Evolutionary conservation across 2,888 invertebrate genomes (phyloP).

Genomic region (Branchipolynoe longqiensis): DNA sequence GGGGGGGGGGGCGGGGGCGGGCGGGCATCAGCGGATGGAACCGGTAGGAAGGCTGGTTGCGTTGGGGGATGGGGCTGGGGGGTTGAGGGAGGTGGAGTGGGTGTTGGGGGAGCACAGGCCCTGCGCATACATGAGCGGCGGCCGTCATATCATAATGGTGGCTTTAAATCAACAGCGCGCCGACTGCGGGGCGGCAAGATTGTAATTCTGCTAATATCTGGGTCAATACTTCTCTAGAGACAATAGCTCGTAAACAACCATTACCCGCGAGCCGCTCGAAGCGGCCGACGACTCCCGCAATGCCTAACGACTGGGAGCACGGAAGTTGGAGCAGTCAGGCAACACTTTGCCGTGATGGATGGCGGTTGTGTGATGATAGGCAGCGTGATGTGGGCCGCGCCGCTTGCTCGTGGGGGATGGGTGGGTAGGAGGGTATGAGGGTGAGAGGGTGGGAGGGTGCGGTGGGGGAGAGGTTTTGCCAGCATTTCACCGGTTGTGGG

Average conservation of each 20-base stretch:
- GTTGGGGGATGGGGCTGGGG: too few species aligned
- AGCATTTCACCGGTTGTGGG: neutral
- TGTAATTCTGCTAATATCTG: constrained; percentile 33
- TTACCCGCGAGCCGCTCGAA: neutral
- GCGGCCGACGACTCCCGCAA: neutral
- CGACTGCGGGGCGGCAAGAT: neutral
- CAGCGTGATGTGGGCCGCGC: too few species aligned
- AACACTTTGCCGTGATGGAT: too few species aligned
- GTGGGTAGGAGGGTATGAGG: neutral
- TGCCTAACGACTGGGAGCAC: constrained; percentile 11
- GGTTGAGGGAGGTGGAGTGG: too few species aligned
- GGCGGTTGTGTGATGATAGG: too few species aligned
- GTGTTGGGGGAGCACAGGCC: too few species aligned
- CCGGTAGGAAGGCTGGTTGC: too few species aligned
- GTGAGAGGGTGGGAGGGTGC: neutral
- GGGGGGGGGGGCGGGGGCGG: too few species aligned
- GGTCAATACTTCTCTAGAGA: constrained; percentile 38
- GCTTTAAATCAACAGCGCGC: constrained; percentile 2
- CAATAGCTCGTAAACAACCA: constrained; percentile 40
- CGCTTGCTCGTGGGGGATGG: constrained; percentile 29
- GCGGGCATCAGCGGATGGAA: too few species aligned
- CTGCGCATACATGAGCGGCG: constrained; percentile 10
- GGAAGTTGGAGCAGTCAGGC: constrained; percentile 34
- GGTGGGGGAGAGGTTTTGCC: neutral
- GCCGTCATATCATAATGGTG: neutral